Conservation (phyloP, 2,113 vertebrate species). For the Zeus faber region DNA sequence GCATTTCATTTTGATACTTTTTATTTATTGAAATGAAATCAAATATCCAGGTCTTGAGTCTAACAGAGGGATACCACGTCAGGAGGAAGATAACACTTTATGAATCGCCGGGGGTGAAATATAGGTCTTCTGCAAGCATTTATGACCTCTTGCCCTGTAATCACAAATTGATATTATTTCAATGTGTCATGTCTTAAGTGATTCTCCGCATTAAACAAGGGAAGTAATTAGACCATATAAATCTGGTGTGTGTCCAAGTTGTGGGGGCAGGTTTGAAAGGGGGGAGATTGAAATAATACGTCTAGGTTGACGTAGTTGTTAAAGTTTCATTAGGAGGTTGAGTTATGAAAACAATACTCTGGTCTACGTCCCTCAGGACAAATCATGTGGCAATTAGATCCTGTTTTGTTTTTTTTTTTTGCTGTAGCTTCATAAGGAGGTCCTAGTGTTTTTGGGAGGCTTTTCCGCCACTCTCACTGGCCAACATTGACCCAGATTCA, state of each 20-base stretch:
- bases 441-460: too few relatives aligned
- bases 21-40: too few relatives aligned
- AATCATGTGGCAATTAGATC: not conserved
- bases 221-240: not conserved
- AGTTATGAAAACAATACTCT: conserved; percentile 1
- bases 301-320: not conserved
- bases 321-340: not conserved
- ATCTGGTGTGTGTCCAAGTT: too few relatives aligned
- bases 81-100: too few relatives aligned
- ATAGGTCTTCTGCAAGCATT: too few relatives aligned
- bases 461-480: too few relatives aligned
- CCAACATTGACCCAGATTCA: conserved; percentile 33
- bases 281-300: not conserved
- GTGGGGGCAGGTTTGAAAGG: not conserved
- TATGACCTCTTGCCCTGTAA: not conserved
- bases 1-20: too few relatives aligned
- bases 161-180: not conserved
- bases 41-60: too few relatives aligned
- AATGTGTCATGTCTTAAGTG: not conserved
- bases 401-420: too few relatives aligned
- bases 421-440: too few relatives aligned
- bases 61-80: too few relatives aligned
- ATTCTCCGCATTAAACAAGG: not conserved
- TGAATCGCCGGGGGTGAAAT: not conserved
- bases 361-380: not conserved